Conservation (phyloP, 2,888 invertebrate species). For the Prosopocoilus inquinatus region DNA sequence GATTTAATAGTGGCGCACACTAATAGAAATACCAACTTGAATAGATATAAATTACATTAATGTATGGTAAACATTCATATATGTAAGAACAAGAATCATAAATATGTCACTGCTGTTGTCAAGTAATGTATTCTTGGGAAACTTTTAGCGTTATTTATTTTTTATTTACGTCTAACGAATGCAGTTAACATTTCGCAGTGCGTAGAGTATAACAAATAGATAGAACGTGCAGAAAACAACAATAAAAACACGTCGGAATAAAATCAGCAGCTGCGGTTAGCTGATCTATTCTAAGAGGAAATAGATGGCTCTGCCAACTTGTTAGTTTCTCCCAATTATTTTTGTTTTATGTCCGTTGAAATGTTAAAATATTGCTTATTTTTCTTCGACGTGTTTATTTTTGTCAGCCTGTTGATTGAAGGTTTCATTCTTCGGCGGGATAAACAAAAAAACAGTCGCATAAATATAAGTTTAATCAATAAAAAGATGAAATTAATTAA, state of each 20-base stretch:
- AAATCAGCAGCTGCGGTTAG: slow-evolving; percentile 42
- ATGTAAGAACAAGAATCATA: slow-evolving; percentile 51
- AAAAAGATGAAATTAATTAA: slow-evolving; percentile 42
- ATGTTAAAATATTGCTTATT: slow-evolving; percentile 39
- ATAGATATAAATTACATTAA: slow-evolving; percentile 53
- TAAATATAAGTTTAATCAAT: slow-evolving; percentile 23
- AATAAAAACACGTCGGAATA: slow-evolving; percentile 21
- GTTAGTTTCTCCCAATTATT: slow-evolving; percentile 48
- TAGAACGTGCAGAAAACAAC: slow-evolving; percentile 4
- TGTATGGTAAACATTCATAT: slow-evolving; percentile 54
- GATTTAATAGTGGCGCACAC: slow-evolving; percentile 44
- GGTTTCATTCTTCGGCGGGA: neutral
- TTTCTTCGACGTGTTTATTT: slow-evolving; percentile 27
- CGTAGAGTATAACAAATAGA: slow-evolving; percentile 8
- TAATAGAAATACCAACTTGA: slow-evolving; percentile 52
- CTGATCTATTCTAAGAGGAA: slow-evolving; percentile 46
- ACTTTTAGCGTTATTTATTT: slow-evolving; percentile 27
- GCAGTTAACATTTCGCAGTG: slow-evolving; percentile 11
- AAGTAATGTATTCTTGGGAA: slow-evolving; percentile 52
- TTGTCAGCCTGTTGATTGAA: slow-evolving; percentile 20
- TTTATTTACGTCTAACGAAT: slow-evolving; percentile 9
- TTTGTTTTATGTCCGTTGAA: slow-evolving; percentile 46
- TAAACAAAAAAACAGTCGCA: neutral
- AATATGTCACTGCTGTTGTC: slow-evolving; percentile 53
- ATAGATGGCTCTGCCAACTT: slow-evolving; percentile 43